Percentiles rank a stretch among this genome's conserved stretches.
Conservation (phyloP, 2,113 vertebrate species). For the Gallinago undulata region DNA sequence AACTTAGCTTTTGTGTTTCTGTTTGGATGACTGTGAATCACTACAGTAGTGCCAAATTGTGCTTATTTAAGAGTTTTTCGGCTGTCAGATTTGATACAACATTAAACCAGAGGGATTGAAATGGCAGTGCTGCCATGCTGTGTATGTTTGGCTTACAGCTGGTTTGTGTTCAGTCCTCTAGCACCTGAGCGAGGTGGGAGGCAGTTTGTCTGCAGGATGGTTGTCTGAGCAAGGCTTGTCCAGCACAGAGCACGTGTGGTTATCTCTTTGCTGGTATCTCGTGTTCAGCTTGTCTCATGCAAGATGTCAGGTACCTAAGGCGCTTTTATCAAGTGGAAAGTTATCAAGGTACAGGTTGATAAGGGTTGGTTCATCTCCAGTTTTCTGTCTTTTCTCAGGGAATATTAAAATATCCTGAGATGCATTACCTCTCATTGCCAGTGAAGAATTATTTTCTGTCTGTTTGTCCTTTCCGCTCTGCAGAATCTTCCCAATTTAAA, state of each 20-base stretch:
- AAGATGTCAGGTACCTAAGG: neutral
- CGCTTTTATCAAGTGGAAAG: neutral
- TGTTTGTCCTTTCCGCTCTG: neutral
- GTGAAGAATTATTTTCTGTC: constrained; percentile 1
- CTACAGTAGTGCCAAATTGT: neutral
- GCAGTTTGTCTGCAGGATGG: neutral
- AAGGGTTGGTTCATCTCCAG: neutral
- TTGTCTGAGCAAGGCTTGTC: neutral
- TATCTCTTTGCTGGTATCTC: neutral
- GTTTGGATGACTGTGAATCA: neutral
- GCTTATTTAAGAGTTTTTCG: neutral
- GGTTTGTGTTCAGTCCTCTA: neutral
- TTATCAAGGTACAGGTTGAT: neutral
- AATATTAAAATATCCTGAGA: neutral
- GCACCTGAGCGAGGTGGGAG: neutral
- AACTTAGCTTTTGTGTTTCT: neutral
- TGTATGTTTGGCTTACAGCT: neutral
- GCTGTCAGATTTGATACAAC: neutral
- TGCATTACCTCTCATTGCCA: neutral
- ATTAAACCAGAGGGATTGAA: neutral
- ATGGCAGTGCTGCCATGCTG: neutral
- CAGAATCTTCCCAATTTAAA: constrained; percentile 15
- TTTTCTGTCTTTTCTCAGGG: neutral
- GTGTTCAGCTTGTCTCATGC: neutral
- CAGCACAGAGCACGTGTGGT: neutral